Evolutionary conservation across 2,797 vertebrate species (phyloP).

Genomic region (Alca torda): DNA sequence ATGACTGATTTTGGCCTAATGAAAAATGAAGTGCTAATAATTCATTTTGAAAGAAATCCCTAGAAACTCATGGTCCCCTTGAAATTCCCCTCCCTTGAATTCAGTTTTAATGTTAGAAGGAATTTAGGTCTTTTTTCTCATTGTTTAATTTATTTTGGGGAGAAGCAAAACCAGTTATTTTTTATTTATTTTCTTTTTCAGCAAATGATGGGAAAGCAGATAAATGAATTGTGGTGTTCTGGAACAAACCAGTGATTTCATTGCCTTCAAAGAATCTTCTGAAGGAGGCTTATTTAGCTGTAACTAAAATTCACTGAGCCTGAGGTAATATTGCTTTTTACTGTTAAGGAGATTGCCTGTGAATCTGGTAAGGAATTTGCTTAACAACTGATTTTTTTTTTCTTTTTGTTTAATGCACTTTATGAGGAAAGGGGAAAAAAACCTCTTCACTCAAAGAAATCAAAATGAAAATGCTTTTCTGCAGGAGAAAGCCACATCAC

Average conservation of each 20-base stretch:
- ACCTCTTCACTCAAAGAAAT: neutral
- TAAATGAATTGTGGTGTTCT: neutral
- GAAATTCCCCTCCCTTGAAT: neutral
- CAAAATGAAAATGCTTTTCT: neutral
- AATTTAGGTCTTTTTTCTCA: neutral
- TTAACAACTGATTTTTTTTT: neutral
- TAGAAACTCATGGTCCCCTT: neutral
- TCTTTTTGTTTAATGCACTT: neutral
- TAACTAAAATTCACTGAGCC: neutral
- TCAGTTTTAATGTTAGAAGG: neutral
- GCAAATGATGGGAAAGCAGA: neutral
- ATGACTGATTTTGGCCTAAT: neutral
- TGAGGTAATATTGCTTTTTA: neutral
- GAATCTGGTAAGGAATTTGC: neutral
- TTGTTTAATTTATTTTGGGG: neutral
- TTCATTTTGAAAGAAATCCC: neutral
- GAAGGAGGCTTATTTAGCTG: neutral
- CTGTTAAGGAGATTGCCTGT: neutral
- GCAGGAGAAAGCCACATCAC: neutral
- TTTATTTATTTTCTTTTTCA: neutral
- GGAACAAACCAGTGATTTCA: neutral
- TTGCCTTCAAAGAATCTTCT: neutral
- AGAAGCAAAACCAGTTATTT: neutral
- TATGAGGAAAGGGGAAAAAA: neutral
- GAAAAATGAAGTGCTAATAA: neutral